Percentiles rank a stretch among this genome's conserved stretches.
phyloP scores from a whole-genome alignment of 1,140 invertebrate genomes.

The Tetramorium alpestre region DNA sequence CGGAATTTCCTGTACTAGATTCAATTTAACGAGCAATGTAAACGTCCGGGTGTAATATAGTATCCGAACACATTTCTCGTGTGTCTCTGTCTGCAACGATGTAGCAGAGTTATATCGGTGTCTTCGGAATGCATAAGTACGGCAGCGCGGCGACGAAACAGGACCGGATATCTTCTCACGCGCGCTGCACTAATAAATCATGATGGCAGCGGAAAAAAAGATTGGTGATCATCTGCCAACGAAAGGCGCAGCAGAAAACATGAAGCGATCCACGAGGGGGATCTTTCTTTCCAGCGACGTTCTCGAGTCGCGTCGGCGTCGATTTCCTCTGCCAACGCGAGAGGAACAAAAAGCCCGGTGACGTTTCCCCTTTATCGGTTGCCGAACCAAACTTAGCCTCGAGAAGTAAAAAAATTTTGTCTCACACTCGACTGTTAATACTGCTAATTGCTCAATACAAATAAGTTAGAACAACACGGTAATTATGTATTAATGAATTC shows the following conservation, averaged over 20 bases:
- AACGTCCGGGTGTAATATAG: slow-evolving; percentile 49
- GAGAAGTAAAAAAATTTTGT: slow-evolving; percentile 14
- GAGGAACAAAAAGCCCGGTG: slow-evolving; percentile 65
- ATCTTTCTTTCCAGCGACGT: slow-evolving; percentile 68
- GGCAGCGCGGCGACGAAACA: slow-evolving; percentile 46
- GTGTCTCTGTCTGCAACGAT: slow-evolving; percentile 27
- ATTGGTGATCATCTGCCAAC: slow-evolving; percentile 73
- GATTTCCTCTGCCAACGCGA: slow-evolving; percentile 71
- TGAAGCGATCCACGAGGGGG: slow-evolving; percentile 65
- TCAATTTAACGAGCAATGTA: slow-evolving; percentile 59
- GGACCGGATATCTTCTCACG: slow-evolving; percentile 74
- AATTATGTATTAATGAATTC: background rate
- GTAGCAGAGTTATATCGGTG: slow-evolving; percentile 55
- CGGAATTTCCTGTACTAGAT: slow-evolving; percentile 38
- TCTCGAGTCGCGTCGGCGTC: slow-evolving; percentile 71
- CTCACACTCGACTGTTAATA: background rate
- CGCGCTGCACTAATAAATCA: slow-evolving; percentile 74
- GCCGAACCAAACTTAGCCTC: slow-evolving; percentile 40
- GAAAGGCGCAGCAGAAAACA: slow-evolving; percentile 51
- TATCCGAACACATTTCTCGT: slow-evolving; percentile 43
- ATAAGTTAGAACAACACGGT: background rate
- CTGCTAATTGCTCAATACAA: slow-evolving; percentile 10
- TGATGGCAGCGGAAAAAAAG: slow-evolving; percentile 63
- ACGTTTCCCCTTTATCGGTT: slow-evolving; percentile 50
- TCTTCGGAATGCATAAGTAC: slow-evolving; percentile 51